A percentile compares a stretch with the other conserved stretches of the same genome.
Evolutionary conservation across 2,113 vertebrate species (phyloP).

Genomic region (Erythrolamprus reginae): DNA sequence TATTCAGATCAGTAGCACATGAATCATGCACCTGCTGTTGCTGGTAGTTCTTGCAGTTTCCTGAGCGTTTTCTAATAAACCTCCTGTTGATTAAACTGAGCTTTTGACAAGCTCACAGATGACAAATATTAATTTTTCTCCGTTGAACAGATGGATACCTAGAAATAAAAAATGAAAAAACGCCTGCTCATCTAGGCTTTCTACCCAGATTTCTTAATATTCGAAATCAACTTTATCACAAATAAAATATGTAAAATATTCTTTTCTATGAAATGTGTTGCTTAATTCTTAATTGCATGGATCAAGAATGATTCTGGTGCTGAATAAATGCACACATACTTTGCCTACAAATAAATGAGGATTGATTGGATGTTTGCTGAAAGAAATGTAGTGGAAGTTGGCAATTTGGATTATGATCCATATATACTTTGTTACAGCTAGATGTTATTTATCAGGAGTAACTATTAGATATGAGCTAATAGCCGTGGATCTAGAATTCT

Average conservation of each 20-base stretch:
- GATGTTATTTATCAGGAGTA: background rate
- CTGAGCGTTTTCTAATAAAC: background rate
- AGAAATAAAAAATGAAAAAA: background rate
- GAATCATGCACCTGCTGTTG: background rate
- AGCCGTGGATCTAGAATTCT: too few species aligned
- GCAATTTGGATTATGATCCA: background rate
- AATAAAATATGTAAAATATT: background rate
- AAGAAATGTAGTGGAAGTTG: slow-evolving; percentile 7
- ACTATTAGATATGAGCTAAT: background rate
- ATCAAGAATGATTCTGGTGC: background rate
- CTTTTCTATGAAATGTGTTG: background rate
- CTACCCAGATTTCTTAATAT: background rate
- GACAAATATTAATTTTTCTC: background rate
- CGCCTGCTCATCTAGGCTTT: background rate
- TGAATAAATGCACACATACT: background rate
- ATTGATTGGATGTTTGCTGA: background rate
- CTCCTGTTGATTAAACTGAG: background rate
- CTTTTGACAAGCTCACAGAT: background rate
- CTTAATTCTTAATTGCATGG: background rate
- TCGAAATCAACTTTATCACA: background rate
- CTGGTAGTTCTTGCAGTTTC: background rate
- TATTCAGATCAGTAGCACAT: background rate
- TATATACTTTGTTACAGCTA: background rate
- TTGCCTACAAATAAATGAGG: background rate
- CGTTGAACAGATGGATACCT: background rate